phyloP scores from a whole-genome alignment of 2,113 vertebrate species.

The Hymenochirus boettgeri region DNA sequence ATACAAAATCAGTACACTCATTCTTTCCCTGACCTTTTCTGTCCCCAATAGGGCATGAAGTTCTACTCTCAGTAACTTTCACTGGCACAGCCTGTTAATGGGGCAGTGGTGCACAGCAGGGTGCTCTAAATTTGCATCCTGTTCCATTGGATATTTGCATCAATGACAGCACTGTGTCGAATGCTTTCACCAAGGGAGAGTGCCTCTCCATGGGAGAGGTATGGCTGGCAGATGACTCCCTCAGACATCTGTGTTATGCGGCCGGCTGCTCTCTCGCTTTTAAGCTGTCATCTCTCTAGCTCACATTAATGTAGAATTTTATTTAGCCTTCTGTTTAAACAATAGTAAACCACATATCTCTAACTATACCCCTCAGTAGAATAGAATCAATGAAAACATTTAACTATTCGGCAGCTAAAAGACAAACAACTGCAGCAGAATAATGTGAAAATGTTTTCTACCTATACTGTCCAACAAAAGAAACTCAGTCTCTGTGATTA shows the following conservation, averaged over 20 bases:
- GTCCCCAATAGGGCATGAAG: slow-evolving; percentile 74
- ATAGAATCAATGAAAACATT: slow-evolving; percentile 13
- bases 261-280: slow-evolving; percentile 82
- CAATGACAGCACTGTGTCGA: slow-evolving; percentile 99
- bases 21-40: slow-evolving; percentile 88
- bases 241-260: slow-evolving; percentile 99
- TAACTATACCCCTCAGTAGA: slow-evolving; percentile 7
- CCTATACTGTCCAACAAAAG: too few relatives aligned
- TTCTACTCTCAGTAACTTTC: slow-evolving; percentile 75
- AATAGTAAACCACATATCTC: slow-evolving; percentile 31
- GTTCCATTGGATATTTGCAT: slow-evolving; percentile 90
- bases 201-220: slow-evolving; percentile 88
- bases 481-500: too few relatives aligned
- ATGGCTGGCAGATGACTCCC: slow-evolving; percentile 99
- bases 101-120: slow-evolving; percentile 82
- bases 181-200: slow-evolving; percentile 92
- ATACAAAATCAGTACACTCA: too few relatives aligned
- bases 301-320: slow-evolving; percentile 60
- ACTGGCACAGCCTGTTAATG: slow-evolving; percentile 85
- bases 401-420: not conserved
- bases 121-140: slow-evolving; percentile 93
- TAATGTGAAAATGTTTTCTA: not conserved
- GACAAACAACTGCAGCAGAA: not conserved
- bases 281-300: slow-evolving; percentile 64
- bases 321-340: slow-evolving; percentile 44